A percentile compares a stretch with the other conserved stretches of the same genome.
phyloP scores from a whole-genome alignment of 2,113 vertebrate genomes.

The Saccopteryx leptura region DNA sequence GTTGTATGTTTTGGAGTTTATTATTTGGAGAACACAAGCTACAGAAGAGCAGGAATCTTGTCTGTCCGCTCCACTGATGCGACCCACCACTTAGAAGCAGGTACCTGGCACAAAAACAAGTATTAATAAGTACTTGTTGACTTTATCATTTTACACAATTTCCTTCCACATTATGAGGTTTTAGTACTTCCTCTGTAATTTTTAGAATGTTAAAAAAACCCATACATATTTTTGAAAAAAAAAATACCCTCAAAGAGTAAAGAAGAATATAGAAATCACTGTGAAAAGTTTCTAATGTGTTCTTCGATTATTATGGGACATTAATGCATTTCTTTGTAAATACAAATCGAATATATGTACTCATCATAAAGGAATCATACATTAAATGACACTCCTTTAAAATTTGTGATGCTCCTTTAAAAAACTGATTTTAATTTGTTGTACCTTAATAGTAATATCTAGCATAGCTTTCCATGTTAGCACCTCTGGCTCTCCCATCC shows the following conservation, averaged over 20 bases:
- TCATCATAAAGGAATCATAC: not conserved
- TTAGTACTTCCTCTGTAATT: not conserved
- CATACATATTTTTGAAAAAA: not conserved
- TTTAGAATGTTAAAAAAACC: not conserved
- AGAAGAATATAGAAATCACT: not conserved
- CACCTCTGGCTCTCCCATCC: not conserved
- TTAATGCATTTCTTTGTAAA: not conserved
- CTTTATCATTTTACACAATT: conserved; percentile 2
- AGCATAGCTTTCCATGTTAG: not conserved
- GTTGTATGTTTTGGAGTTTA: not conserved
- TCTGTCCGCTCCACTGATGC: not conserved
- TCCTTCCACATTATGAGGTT: not conserved
- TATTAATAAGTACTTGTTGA: not conserved
- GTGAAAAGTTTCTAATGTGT: not conserved
- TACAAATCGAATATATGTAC: not conserved
- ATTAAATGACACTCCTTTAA: not conserved
- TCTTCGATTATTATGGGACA: not conserved
- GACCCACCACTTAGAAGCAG: not conserved
- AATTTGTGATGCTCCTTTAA: conserved; percentile 27
- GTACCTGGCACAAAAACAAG: not conserved
- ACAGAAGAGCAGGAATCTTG: not conserved
- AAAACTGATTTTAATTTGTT: conserved; percentile 15
- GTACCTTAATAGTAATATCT: not conserved
- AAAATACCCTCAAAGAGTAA: not conserved
- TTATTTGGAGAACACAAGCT: conserved; percentile 18